These are phyloP conservation scores for Pelecanoides urinatrix DNA, from an alignment of 2,113 vertebrate genomes.

Conservation along the genomic window DNA sequence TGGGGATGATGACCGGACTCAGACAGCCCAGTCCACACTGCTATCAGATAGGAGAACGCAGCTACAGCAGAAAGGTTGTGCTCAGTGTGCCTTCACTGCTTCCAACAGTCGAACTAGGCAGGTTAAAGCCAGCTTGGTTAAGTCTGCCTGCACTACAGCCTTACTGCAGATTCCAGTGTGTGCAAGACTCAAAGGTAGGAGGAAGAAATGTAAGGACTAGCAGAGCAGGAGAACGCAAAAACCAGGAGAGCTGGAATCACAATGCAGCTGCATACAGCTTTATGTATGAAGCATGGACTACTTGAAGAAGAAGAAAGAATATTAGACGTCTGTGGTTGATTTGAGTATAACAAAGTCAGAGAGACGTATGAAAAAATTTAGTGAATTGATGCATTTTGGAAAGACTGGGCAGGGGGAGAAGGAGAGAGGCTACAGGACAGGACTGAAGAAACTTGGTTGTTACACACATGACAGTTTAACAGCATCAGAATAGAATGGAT, in stretches of 20 bases:
- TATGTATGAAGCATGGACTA: not conserved
- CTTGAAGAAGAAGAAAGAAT: not conserved
- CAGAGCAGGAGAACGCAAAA: not conserved
- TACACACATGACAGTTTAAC: not conserved
- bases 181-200: not conserved
- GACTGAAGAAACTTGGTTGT: not conserved
- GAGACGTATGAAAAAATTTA: not conserved
- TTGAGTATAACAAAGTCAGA: not conserved
- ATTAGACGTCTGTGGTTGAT: not conserved
- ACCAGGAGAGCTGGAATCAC: not conserved
- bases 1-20: not conserved
- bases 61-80: not conserved
- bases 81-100: not conserved
- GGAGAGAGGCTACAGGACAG: not conserved
- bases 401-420: not conserved
- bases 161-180: not conserved
- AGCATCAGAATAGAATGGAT: not conserved
- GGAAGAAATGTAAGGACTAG: not conserved
- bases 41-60: not conserved
- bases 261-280: not conserved
- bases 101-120: accelerated
- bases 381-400: not conserved
- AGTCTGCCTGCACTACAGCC: not conserved
- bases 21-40: not conserved
- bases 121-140: not conserved